A percentile compares a stretch with the other conserved stretches of the same genome.
Conservation (phyloP, 2,797 vertebrate genomes). For the Coccyzus lansbergi region DNA sequence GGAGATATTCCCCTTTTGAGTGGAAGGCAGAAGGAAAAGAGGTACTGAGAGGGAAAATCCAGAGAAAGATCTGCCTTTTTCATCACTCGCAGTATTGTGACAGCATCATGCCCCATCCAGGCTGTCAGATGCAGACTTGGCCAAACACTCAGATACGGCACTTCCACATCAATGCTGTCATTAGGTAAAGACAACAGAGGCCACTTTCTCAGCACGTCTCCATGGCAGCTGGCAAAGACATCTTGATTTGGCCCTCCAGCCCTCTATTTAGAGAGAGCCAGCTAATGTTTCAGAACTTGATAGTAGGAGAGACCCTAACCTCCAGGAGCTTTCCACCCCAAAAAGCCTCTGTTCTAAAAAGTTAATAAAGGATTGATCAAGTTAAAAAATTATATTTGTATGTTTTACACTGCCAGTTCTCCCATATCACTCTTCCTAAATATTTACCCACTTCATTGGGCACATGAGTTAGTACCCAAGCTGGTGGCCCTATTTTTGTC, state of each 20-base stretch:
- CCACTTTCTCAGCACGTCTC: background rate
- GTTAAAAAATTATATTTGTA: background rate
- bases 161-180: background rate
- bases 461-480: background rate
- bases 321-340: background rate
- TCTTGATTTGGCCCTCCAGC: background rate
- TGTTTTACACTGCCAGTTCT: background rate
- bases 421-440: background rate
- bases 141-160: background rate
- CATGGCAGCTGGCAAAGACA: background rate
- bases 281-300: background rate
- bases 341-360: background rate
- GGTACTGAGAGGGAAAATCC: background rate
- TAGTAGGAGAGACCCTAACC: background rate
- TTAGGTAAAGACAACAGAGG: background rate
- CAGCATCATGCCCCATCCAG: background rate
- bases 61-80: background rate
- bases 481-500: background rate
- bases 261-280: background rate
- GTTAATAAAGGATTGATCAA: background rate
- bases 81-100: background rate
- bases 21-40: background rate
- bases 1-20: background rate
- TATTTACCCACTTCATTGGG: background rate
- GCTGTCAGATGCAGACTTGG: background rate